Conservation (phyloP, 2,113 vertebrate genomes). For the Ornithorhynchus anatinus region DNA sequence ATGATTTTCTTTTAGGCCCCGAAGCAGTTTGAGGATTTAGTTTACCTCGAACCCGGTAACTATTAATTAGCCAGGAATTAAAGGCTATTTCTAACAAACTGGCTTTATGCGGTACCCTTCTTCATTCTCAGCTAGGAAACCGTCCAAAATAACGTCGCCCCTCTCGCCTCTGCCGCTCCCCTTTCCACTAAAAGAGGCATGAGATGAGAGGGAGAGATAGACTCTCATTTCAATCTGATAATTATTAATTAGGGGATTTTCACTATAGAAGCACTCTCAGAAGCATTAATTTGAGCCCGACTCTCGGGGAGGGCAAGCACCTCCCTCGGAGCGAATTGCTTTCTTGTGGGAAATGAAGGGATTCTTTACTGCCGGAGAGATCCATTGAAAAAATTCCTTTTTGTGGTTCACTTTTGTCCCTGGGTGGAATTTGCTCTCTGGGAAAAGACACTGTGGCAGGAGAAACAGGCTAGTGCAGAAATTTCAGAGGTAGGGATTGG, state of each 20-base stretch:
- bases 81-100: constrained; percentile 26
- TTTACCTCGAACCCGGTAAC: too few species aligned
- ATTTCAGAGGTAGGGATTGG: too few species aligned
- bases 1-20: constrained; percentile 5
- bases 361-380: too few species aligned
- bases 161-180: background rate
- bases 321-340: background rate
- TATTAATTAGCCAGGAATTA: too few species aligned
- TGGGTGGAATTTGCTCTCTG: too few species aligned
- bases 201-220: background rate
- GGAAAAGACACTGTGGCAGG: too few species aligned
- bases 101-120: background rate
- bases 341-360: background rate
- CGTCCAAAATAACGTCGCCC: background rate
- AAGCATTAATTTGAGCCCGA: background rate
- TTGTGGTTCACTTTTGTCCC: too few species aligned
- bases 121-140: background rate
- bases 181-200: background rate
- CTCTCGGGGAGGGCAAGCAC: background rate
- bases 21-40: background rate
- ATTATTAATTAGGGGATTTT: background rate
- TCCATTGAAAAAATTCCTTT: too few species aligned
- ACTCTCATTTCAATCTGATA: background rate
- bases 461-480: too few species aligned
- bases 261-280: background rate